Percentiles rank a stretch among this genome's conserved stretches.
phyloP scores from a whole-genome alignment of 2,888 invertebrate genomes.

The Drosophila paramelanica region DNA sequence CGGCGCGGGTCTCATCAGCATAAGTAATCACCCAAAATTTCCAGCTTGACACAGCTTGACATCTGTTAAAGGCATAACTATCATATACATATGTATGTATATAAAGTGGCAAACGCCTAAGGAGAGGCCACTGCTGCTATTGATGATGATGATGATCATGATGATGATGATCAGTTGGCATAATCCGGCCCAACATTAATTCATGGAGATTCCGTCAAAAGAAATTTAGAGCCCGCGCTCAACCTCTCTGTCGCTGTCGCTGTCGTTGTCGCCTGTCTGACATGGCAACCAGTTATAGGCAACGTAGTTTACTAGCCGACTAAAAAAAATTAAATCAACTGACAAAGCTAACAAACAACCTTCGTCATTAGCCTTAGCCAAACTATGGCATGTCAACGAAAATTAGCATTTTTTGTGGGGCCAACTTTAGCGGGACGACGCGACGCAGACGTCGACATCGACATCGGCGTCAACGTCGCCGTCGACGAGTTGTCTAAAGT shows the following conservation, averaged over 20 bases:
- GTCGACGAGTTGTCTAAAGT: conserved; percentile 59
- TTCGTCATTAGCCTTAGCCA: conserved; percentile 82
- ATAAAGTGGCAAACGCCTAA: conserved; percentile 61
- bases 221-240: conserved; percentile 67
- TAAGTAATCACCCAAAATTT: conserved; percentile 55
- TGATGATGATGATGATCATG: conserved; percentile 17
- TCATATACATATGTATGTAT: conserved; percentile 34
- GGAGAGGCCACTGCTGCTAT: conserved; percentile 35
- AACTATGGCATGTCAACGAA: conserved; percentile 81
- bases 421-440: conserved; percentile 46
- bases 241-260: conserved; percentile 9
- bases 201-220: conserved; percentile 80
- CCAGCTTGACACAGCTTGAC: conserved; percentile 77
- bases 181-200: conserved; percentile 72
- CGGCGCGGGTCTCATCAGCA: conserved; percentile 45
- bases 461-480: conserved; percentile 4
- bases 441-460: conserved; percentile 22
- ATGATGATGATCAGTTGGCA: conserved; percentile 46
- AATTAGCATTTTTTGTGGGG: conserved; percentile 76
- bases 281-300: conserved; percentile 67
- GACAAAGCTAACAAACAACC: conserved; percentile 80
- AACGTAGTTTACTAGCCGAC: conserved; percentile 42
- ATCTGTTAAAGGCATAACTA: conserved; percentile 55
- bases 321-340: conserved; percentile 66
- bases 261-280: conserved; percentile 5